phyloP scores from a whole-genome alignment of 2,797 vertebrate species.

The Falco cherrug region DNA sequence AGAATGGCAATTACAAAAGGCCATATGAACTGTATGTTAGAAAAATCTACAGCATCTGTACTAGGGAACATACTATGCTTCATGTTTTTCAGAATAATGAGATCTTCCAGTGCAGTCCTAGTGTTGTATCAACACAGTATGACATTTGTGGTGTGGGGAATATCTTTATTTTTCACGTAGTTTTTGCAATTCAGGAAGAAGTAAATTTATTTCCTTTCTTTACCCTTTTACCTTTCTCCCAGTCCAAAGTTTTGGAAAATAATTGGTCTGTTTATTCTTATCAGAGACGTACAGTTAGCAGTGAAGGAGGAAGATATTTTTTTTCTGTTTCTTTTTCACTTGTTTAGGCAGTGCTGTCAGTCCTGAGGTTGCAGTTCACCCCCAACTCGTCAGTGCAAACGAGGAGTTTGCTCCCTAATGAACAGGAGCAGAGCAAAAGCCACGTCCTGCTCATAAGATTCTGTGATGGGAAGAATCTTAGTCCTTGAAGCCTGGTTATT shows the following conservation, averaged over 20 bases:
- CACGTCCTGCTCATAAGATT: not conserved
- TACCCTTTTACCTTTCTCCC: not conserved
- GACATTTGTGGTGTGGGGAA: not conserved
- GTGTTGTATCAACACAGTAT: not conserved
- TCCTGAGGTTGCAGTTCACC: not conserved
- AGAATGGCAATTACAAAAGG: not conserved
- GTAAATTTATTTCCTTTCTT: not conserved
- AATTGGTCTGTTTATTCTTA: not conserved
- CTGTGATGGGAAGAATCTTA: not conserved
- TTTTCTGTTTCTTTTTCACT: not conserved
- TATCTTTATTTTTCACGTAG: not conserved
- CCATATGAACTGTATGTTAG: not conserved
- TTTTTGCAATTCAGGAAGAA: not conserved
- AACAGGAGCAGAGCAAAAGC: not conserved
- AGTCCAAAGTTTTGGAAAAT: not conserved
- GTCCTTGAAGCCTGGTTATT: not conserved
- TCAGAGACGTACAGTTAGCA: not conserved
- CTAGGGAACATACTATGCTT: not conserved
- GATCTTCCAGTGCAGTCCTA: not conserved
- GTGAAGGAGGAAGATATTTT: not conserved
- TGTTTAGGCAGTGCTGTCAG: not conserved
- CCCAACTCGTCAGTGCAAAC: not conserved
- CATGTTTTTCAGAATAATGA: not conserved
- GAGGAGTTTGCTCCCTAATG: not conserved
- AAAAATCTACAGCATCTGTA: not conserved